phyloP scores from a whole-genome alignment of 2,888 invertebrate genomes.

The Syritta pipiens region DNA sequence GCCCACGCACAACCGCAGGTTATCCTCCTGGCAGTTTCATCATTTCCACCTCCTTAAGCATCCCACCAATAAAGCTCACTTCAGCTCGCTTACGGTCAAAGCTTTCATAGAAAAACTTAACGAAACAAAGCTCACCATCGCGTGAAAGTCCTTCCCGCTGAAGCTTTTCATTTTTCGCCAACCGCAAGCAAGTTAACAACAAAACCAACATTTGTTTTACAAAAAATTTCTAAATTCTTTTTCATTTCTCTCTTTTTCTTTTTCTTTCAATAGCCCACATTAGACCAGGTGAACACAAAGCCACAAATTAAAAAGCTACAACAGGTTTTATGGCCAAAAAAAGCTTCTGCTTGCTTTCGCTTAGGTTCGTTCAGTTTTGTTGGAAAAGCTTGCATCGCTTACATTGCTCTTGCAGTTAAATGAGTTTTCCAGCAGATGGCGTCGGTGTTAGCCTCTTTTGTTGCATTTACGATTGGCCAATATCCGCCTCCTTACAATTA shows the following conservation, averaged over 20 bases:
- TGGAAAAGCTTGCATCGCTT: too few relatives aligned
- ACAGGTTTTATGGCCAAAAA: too few relatives aligned
- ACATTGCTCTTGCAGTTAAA: too few relatives aligned
- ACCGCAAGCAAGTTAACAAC: background rate
- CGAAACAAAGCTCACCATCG: slow-evolving; percentile 31
- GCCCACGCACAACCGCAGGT: too few relatives aligned
- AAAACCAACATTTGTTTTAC: background rate
- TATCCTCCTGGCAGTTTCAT: too few relatives aligned
- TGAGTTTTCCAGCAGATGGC: too few relatives aligned
- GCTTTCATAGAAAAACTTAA: slow-evolving; percentile 1
- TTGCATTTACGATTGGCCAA: too few relatives aligned
- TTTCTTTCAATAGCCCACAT: slow-evolving; percentile 47
- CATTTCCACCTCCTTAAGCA: too few relatives aligned
- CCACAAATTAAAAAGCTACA: background rate
- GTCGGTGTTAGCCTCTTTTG: too few relatives aligned
- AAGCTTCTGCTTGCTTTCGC: too few relatives aligned
- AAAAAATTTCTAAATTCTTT: background rate
- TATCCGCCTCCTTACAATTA: too few relatives aligned
- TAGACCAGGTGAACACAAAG: slow-evolving; percentile 56
- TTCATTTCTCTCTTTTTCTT: slow-evolving; percentile 19
- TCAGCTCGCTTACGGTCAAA: background rate
- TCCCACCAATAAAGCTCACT: background rate
- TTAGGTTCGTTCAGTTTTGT: too few relatives aligned
- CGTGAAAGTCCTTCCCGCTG: background rate
- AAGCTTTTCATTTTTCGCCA: background rate